Conservation (phyloP, 2,113 vertebrate genomes). For the Xiphias gladius region DNA sequence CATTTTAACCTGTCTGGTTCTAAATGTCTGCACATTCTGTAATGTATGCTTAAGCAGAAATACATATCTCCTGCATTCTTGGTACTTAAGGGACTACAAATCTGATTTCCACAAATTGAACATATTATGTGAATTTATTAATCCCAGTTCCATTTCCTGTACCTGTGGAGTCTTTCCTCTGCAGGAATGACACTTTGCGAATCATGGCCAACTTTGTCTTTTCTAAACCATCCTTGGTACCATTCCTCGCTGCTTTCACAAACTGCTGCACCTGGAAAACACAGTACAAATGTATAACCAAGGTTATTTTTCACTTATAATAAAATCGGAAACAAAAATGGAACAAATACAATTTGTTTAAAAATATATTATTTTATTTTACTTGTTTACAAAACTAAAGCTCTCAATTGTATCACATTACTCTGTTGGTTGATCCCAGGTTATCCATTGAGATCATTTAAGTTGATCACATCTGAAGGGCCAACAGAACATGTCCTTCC, state of each 20-base stretch:
- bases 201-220: slow-evolving; percentile 63
- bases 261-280: slow-evolving; percentile 61
- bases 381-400: not conserved
- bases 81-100: not conserved
- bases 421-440: not conserved
- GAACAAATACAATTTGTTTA: no score
- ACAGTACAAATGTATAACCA: not conserved
- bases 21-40: not conserved
- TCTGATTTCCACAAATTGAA: not conserved
- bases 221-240: slow-evolving; percentile 50
- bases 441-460: not conserved
- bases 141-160: not conserved
- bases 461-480: not conserved
- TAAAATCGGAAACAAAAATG: not conserved
- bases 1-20: not conserved
- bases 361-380: not conserved
- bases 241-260: slow-evolving; percentile 54
- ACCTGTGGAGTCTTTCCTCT: slow-evolving; percentile 60
- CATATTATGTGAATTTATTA: not conserved
- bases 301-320: not conserved
- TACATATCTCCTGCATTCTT: not conserved
- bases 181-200: slow-evolving; percentile 58
- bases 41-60: not conserved
- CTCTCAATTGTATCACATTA: not conserved
- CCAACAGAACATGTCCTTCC: not conserved